A percentile compares a stretch with the other conserved stretches of the same genome.
phyloP scores from a whole-genome alignment of 2,888 invertebrate species.

The Periphyllus acericola region DNA sequence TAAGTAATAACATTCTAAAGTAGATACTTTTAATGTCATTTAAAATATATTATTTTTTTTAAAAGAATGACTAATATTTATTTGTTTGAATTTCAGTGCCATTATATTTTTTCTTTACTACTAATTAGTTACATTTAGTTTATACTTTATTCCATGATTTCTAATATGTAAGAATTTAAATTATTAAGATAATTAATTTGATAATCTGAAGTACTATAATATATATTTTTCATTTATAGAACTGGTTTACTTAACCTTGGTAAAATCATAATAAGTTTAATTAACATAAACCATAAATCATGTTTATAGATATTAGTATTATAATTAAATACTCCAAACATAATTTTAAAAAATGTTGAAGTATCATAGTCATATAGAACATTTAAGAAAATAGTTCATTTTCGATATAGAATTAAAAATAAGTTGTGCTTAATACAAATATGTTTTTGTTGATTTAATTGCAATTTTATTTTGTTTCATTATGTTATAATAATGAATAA shows the following conservation, averaged over 20 bases:
- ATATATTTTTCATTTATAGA: not conserved
- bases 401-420: not conserved
- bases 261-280: not conserved
- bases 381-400: not conserved
- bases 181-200: not conserved
- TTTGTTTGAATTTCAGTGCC: not conserved
- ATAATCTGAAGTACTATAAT: not conserved
- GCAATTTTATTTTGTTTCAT: constrained; percentile 1
- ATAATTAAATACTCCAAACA: not conserved
- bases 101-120: not conserved
- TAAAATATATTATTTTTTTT: too few species aligned
- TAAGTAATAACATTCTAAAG: too few species aligned
- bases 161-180: not conserved
- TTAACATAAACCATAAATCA: not conserved
- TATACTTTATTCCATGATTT: too few species aligned
- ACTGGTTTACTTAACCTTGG: not conserved
- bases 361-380: not conserved
- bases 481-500: constrained; percentile 23
- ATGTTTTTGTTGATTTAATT: constrained; percentile 4
- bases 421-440: not conserved
- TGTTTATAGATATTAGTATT: not conserved
- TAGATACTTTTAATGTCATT: not conserved
- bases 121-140: too few species aligned
- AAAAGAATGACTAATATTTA: not conserved
- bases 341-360: not conserved